These are phyloP conservation scores for Centroberyx gerrardi DNA, from an alignment of 2,797 vertebrate species.

Conservation along the genomic window DNA sequence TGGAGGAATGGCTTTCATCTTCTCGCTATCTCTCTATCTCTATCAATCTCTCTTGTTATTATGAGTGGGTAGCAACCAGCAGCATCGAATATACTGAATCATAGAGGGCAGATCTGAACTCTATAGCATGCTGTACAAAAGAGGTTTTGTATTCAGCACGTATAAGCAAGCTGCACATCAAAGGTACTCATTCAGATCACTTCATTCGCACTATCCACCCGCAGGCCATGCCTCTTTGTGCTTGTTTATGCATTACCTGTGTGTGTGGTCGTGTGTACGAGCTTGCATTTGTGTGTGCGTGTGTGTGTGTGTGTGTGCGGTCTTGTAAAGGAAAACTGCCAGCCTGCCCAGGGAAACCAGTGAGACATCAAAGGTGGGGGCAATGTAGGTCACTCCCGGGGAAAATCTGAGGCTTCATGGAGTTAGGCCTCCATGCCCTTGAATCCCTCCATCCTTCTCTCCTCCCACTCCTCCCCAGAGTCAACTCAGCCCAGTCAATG, in stretches of 20 bases:
- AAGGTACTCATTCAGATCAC: constrained; percentile 64
- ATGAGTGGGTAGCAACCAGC: constrained; percentile 47
- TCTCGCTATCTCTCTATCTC: constrained; percentile 49
- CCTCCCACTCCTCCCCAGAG: constrained; percentile 46
- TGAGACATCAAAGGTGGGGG: constrained; percentile 56
- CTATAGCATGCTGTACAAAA: constrained; percentile 48
- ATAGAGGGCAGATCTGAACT: constrained; percentile 54
- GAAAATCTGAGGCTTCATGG: constrained; percentile 49
- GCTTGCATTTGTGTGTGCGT: constrained; percentile 13
- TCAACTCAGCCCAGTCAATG: constrained; percentile 62
- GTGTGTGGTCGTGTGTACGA: constrained; percentile 25
- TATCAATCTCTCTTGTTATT: constrained; percentile 47
- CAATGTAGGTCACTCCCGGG: constrained; percentile 45
- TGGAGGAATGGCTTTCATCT: constrained; percentile 67
- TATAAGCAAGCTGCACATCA: constrained; percentile 61
- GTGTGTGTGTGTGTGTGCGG: background rate
- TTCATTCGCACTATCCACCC: constrained; percentile 55
- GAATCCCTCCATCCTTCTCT: constrained; percentile 39
- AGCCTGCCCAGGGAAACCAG: constrained; percentile 39
- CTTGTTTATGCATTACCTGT: constrained; percentile 53
- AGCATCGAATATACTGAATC: constrained; percentile 45
- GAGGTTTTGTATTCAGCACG: constrained; percentile 62
- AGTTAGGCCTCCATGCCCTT: constrained; percentile 45
- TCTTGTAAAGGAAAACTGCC: constrained; percentile 27
- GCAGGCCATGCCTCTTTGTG: constrained; percentile 47